phyloP scores from a whole-genome alignment of 2,113 vertebrate genomes.

The Panurus biarmicus region DNA sequence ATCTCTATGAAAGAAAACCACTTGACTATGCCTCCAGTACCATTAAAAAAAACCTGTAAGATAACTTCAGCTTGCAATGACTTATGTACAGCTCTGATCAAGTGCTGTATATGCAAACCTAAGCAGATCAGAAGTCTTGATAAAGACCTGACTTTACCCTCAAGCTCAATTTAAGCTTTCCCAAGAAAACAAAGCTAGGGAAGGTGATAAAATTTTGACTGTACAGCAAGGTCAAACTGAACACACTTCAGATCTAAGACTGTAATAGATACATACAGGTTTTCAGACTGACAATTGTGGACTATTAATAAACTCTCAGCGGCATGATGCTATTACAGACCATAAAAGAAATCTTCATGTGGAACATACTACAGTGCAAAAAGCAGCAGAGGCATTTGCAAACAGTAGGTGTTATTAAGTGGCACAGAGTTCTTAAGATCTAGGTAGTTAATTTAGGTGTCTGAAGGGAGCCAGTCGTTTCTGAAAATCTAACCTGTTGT shows the following conservation, averaged over 20 bases:
- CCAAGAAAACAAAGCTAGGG: neutral
- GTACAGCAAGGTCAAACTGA: neutral
- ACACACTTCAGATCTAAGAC: neutral
- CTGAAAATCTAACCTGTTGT: neutral
- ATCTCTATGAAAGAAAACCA: neutral
- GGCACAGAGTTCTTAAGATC: neutral
- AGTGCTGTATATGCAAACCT: neutral
- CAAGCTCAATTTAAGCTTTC: neutral
- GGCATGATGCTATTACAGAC: slow-evolving; percentile 2
- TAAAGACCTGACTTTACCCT: neutral
- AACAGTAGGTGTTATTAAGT: neutral
- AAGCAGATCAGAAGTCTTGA: neutral
- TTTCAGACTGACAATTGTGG: slow-evolving; percentile 23
- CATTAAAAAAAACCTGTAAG: neutral
- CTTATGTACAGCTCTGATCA: neutral
- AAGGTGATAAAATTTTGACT: neutral
- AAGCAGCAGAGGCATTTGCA: neutral
- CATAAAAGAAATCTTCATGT: slow-evolving; percentile 22
- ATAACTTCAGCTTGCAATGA: neutral
- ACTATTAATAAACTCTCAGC: slow-evolving; percentile 44
- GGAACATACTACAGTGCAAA: neutral
- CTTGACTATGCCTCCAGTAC: neutral
- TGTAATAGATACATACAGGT: slow-evolving; percentile 13
- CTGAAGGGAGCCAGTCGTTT: neutral
- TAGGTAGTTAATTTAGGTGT: neutral